Conservation (phyloP, 2,797 vertebrate genomes). For the Cyprinodon diabolis region DNA sequence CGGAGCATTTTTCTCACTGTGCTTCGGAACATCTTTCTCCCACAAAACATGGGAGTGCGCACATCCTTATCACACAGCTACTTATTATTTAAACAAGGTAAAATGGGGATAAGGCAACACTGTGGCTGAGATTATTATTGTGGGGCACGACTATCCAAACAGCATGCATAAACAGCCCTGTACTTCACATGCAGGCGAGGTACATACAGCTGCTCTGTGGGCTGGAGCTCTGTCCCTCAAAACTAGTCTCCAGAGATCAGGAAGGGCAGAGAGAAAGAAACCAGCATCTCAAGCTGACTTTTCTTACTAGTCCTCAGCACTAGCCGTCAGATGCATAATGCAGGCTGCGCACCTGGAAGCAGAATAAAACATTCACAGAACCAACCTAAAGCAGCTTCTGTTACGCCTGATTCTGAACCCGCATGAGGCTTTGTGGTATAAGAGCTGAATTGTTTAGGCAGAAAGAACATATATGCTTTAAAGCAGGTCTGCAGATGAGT, state of each 20-base stretch:
- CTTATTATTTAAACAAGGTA: constrained; percentile 9
- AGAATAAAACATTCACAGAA: not conserved
- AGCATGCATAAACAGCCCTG: constrained; percentile 28
- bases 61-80: not conserved
- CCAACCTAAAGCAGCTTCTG: not conserved
- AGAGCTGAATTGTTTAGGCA: not conserved
- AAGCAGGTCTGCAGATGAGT: constrained; percentile 57
- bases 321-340: constrained; percentile 2
- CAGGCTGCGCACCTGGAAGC: not conserved
- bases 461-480: constrained; percentile 34
- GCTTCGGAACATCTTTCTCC: constrained; percentile 6
- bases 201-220: constrained; percentile 9
- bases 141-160: constrained; percentile 5
- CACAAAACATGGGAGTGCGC: not conserved
- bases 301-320: not conserved
- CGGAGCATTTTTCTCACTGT: not conserved
- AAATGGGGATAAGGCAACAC: not conserved
- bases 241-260: constrained; percentile 17
- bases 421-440: not conserved
- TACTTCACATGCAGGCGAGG: constrained; percentile 3
- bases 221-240: constrained; percentile 42
- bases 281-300: not conserved
- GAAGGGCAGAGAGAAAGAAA: constrained; percentile 20
- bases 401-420: not conserved
- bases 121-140: constrained; percentile 12